phyloP scores from a whole-genome alignment of 2,888 invertebrate genomes.

The Volucella bombylans region DNA sequence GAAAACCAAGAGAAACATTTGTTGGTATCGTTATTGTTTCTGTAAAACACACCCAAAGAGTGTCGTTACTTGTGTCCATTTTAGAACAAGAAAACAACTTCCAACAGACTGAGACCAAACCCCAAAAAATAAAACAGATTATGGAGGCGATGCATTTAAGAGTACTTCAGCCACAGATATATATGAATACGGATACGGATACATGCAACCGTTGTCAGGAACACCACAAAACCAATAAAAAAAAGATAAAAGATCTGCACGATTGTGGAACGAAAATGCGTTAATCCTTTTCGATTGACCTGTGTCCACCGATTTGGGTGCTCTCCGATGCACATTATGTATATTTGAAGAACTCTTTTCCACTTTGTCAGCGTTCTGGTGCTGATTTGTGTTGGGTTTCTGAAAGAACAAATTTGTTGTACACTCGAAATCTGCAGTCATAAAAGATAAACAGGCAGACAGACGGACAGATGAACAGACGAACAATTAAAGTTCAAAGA shows the following conservation, averaged over 20 bases:
- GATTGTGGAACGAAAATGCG: background rate
- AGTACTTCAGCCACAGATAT: background rate
- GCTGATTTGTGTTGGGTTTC: background rate
- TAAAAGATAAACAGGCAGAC: background rate
- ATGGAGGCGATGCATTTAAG: conserved; percentile 11
- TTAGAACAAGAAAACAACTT: conserved; percentile 30
- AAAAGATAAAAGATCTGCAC: background rate
- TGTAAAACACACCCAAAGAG: conserved; percentile 24
- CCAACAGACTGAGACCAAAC: conserved; percentile 23
- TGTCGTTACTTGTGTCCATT: conserved; percentile 29
- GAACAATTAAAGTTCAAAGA: conserved; percentile 67
- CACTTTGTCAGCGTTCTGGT: background rate
- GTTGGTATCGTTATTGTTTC: background rate
- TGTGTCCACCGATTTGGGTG: background rate
- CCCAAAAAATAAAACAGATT: conserved; percentile 21
- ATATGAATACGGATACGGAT: background rate
- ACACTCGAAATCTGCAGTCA: conserved; percentile 6
- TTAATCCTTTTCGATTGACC: conserved; percentile 38
- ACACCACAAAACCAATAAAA: background rate
- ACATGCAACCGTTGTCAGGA: background rate
- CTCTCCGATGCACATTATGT: conserved; percentile 8
- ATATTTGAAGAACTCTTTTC: conserved; percentile 10
- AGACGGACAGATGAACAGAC: too few species aligned
- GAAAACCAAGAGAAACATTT: conserved; percentile 6
- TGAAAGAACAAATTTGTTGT: conserved; percentile 26